Base-by-base conservation (phyloP, 1,140 invertebrate genomes). In the Pseudomyrmex gracilis region DNA sequence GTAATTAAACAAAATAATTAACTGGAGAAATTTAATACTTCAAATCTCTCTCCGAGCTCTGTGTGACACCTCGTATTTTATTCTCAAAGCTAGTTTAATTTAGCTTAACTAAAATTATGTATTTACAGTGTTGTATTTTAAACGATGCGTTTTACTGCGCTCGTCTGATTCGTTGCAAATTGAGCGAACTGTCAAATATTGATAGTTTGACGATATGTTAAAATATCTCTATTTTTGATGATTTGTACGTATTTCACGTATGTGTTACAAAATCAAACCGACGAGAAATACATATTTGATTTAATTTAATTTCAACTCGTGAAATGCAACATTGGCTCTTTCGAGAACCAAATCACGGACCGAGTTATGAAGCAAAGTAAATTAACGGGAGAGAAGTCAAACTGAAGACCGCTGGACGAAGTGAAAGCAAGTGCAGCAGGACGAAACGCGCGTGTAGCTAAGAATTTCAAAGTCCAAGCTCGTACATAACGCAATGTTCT, bases 401-500 rank as follows among this genome's bases (percentile, higher is more conserved):
- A 8, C 17, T 43, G 24, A 17, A 22, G 58, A 63, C 8, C 10
- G 17, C 4, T 17, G 15, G 10, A 80, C 17, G 4, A 17, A 9
- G 68, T 82, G n/a, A 49, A 53, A 74, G 58, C 24, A 49, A 70
- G 55, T 20, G 67, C 45, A 22, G 66, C 61, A 20, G 34, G 13
- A 24, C 43, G 34, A 51, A 20, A 53, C 77, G 55, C 12, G 22
- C 34, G 12, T 15, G 77, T 34, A 47, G 20, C 45, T 80, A 73
- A 82, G 58, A 74, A 63, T 82, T 63, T 82, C 57, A 9, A 82
- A 74, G 70, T 82, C 24, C 57, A 24, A 73, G 58, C 49, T 17
- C 49, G 67, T 63, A 82, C 77, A n/a, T 70, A 82, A 74, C 24
- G 70, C 78, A 49, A 63, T 55, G 57, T 71, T 73, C n/a, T n/a